These are phyloP conservation scores for Lates calcarifer DNA, from an alignment of 2,113 vertebrate species.

Conservation along the genomic window DNA sequence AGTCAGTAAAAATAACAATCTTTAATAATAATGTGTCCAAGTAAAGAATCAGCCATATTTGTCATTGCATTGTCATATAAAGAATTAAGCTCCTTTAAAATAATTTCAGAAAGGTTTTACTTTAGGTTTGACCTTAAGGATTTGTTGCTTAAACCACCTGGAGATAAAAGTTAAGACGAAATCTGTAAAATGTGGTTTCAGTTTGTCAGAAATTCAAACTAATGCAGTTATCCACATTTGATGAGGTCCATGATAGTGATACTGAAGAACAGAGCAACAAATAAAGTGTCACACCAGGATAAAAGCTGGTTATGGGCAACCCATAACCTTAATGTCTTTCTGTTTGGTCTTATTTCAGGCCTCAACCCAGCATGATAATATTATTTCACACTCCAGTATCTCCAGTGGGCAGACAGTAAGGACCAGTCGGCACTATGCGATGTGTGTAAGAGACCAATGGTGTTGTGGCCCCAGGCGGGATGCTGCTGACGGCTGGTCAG, in stretches of 20 bases:
- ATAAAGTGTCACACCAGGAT: neutral
- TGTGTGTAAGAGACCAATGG: slow-evolving; percentile 65
- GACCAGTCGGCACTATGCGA: slow-evolving; percentile 63
- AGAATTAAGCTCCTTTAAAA: no score
- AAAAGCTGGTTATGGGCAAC: neutral
- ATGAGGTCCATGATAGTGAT: neutral
- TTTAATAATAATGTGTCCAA: no score
- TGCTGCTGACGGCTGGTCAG: slow-evolving; percentile 92
- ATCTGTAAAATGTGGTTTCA: neutral
- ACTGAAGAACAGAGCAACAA: neutral
- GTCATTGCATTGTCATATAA: no score
- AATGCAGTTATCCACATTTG: neutral
- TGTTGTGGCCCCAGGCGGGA: slow-evolving; percentile 88
- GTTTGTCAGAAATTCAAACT: neutral
- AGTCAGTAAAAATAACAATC: no score
- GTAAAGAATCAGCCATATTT: no score
- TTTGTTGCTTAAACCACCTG: neutral
- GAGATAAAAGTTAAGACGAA: neutral
- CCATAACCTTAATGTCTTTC: slow-evolving; percentile 4
- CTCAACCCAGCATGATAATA: slow-evolving; percentile 57
- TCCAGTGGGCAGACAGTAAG: slow-evolving; percentile 49
- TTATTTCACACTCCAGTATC: slow-evolving; percentile 23
- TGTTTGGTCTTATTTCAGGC: slow-evolving; percentile 69
- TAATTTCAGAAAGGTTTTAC: neutral
- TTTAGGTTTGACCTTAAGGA: neutral